Evolutionary conservation across 2,888 invertebrate genomes (phyloP), one percentile per base, ranked within the genome.

Genomic region (Mythimna loreyi): DNA sequence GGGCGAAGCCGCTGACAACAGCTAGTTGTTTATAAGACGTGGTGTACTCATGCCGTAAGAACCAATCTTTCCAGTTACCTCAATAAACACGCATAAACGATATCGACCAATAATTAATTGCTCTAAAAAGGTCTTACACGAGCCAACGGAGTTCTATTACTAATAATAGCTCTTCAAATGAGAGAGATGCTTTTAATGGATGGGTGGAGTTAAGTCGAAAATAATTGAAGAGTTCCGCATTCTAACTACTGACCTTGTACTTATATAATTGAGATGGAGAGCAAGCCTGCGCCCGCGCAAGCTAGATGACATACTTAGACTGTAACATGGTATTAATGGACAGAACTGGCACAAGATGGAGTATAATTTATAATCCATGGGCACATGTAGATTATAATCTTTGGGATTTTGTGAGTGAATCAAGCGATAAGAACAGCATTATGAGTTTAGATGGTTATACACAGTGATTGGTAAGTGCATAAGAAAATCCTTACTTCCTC

Each of bases 221-320:
- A 78, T 81, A 80, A 80, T 81, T 70, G 81, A 53, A 59, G 56
- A 63, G 62, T 81, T 81, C 79, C 79, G 79, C 82, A 80, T 80
- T 80, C 79, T 36, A 13, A 33, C 9, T 73, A 69, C 57, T 78
- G 61, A 65, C 69, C 61, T 81, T 73, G 64, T 72, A 68, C 58
- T 68, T 73, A 76, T 64, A 50, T 72, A 81, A 81, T 81, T 78
- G 68, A 73, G 66, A 81, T 66, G 58, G 72, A 81, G 78, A 73
- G 68, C 73, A 65, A 21, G 61, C 47, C 36, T 66, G 61, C 75
- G 61, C 65, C 25, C 21, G 58, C 72, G 71, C 62, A 57, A 57
- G 63, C 36, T 4, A 67, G 58, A 78, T 73, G 78, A 59, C 67
- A 73, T 45, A 78, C 78, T 68, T 77, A 61, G 23, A 63, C 23